A percentile compares a stretch with the other conserved stretches of the same genome.
These are phyloP conservation scores for Ctenoplectra terminalis DNA, from an alignment of 1,140 invertebrate species.

Conservation along the genomic window DNA sequence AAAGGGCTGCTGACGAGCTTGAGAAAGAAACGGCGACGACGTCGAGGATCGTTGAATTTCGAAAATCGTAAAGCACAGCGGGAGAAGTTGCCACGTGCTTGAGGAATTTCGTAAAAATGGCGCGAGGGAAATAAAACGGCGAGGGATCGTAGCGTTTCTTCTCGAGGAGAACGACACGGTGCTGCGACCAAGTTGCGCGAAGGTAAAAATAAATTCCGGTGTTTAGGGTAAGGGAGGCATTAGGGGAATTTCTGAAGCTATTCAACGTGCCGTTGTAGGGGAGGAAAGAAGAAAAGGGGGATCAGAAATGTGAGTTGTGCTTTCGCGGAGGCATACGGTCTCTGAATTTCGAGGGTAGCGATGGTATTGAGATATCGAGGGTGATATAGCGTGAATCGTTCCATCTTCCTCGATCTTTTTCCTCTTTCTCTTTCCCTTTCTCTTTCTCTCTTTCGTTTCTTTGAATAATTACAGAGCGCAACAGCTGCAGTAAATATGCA, in stretches of 20 bases:
- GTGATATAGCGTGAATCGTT: neutral
- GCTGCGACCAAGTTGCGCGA: neutral
- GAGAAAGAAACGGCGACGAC: neutral
- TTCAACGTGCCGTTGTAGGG: neutral
- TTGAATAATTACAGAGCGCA: constrained; percentile 10
- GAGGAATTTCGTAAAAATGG: constrained; percentile 9
- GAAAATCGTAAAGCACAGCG: constrained; percentile 28
- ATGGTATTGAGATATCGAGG: neutral
- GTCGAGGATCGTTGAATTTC: neutral
- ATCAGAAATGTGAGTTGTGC: neutral
- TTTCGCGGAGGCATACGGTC: neutral
- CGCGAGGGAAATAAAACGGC: neutral
- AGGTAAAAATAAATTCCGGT: constrained; percentile 22
- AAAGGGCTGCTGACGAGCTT: no score
- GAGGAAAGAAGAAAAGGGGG: no score
- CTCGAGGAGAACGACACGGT: neutral
- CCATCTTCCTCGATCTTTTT: neutral
- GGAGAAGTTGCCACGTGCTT: neutral
- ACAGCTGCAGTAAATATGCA: constrained; percentile 20
- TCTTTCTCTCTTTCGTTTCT: neutral
- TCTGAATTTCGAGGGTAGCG: neutral
- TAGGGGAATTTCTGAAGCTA: neutral
- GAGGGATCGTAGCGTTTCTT: constrained; percentile 4
- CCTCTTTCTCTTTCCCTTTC: no score
- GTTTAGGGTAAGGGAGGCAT: constrained; percentile 1